Evolutionary conservation across 2,797 vertebrate genomes (phyloP), one percentile per base, ranked within the genome.

Genomic region (Sebastes jordani): DNA sequence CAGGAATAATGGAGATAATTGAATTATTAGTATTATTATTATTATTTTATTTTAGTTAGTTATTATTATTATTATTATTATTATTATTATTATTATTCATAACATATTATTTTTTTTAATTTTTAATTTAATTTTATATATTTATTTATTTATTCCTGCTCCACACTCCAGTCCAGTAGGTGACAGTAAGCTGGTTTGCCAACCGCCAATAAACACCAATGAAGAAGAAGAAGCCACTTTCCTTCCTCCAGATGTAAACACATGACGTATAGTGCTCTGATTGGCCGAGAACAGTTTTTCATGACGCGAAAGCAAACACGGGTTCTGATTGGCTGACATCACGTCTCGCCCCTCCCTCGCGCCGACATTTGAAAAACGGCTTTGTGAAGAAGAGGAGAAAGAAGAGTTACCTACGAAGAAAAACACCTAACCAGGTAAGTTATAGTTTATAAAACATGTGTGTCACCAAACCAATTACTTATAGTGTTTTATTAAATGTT

Each of bases 311-410:
- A 0, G 2, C 0, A 23, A 75, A 30, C 7, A 4, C n/a, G 54
- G 2, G 6, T 49, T n/a, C n/a, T 82, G 0, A 94, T 92, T 95
- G 94, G 95, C 32, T 86, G 5, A 22, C 1, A 2, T 1, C 0
- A 1, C 4, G 1, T 0, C 0, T 22, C 11, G 82, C 32, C 18
- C 74, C 85, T 13, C 83, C 88, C 52, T 23, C 49, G 52, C 85
- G 80, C 61, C 23, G 3, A 87, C 4, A 87, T 95, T 95, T 94
- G 89, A 94, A 94, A 94, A 85, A 85, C 38, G 23, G 36, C 71
- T 84, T 63, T 18, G 78, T 68, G 25, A 64, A 38, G 18, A 46
- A 46, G 42, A 42, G 38, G 16, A 6, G 6, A 42, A 16, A 25
- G 20, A 2, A 38, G 10, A n/a, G 30, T 14, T 2, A 2, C 66